Evolutionary conservation across 2,113 vertebrate genomes (phyloP).

Genomic region (Oophaga pumilio): DNA sequence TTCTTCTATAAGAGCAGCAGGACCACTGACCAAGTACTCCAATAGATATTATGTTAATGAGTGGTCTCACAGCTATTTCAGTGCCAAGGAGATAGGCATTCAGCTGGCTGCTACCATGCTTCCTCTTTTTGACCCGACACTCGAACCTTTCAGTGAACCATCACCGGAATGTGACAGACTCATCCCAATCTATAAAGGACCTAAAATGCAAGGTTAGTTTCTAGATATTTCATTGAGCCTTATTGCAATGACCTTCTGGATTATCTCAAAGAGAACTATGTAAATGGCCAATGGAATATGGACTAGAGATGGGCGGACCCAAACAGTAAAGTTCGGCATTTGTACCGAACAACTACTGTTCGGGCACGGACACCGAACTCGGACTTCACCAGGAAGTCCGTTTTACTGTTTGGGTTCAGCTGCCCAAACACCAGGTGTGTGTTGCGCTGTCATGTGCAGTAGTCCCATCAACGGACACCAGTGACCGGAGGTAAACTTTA

Average conservation of each 20-base stretch:
- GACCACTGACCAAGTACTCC: slow-evolving; percentile 89
- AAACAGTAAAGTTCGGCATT: too few species aligned
- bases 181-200: slow-evolving; percentile 76
- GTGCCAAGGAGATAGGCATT: slow-evolving; percentile 85
- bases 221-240: background rate
- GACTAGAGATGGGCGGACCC: too few species aligned
- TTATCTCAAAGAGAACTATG: too few species aligned
- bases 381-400: too few species aligned
- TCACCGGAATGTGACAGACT: slow-evolving; percentile 69
- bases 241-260: background rate
- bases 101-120: slow-evolving; percentile 82
- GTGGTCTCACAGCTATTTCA: slow-evolving; percentile 82
- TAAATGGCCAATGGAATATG: too few species aligned
- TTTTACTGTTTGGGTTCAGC: too few species aligned
- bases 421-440: too few species aligned
- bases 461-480: too few species aligned
- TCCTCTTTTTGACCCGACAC: slow-evolving; percentile 78
- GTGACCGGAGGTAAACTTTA: too few species aligned
- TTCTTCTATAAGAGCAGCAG: slow-evolving; percentile 78
- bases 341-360: too few species aligned
- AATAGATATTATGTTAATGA: slow-evolving; percentile 76
- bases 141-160: slow-evolving; percentile 59
- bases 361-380: too few species aligned
- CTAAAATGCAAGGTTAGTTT: slow-evolving; percentile 85
- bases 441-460: too few species aligned